Conservation (phyloP, 2,888 invertebrate genomes). For the Agonopterix arenella region DNA sequence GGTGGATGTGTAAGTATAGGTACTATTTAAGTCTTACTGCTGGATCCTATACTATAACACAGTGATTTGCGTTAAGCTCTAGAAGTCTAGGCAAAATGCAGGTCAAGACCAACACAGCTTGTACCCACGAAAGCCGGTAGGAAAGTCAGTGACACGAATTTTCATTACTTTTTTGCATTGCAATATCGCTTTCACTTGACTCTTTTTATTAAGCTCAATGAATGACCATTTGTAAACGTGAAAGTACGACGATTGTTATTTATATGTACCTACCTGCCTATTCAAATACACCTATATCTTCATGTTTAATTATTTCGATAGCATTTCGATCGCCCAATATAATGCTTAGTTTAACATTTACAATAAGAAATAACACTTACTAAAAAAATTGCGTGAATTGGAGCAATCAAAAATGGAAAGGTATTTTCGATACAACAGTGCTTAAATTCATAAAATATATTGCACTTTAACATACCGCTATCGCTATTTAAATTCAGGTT, state of each 20-base stretch:
- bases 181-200: constrained; percentile 69
- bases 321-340: constrained; percentile 42
- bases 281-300: constrained; percentile 38
- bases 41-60: no score
- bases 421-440: constrained; percentile 17
- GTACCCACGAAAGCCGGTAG: constrained; percentile 48
- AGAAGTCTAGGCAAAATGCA: constrained; percentile 21
- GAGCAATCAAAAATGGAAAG: constrained; percentile 37
- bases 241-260: constrained; percentile 62
- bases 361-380: constrained; percentile 18
- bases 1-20: no score
- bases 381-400: constrained; percentile 4
- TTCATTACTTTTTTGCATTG: constrained; percentile 68
- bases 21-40: no score
- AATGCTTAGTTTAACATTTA: constrained; percentile 34
- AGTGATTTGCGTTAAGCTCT: no score
- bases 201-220: constrained; percentile 61
- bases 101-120: constrained; percentile 48
- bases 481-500: constrained; percentile 43
- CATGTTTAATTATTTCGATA: constrained; percentile 42
- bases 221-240: constrained; percentile 65
- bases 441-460: constrained; percentile 36
- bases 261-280: constrained; percentile 18
- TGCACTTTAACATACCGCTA: constrained; percentile 36
- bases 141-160: constrained; percentile 71